Evolutionary conservation across 1,140 invertebrate species (phyloP).

Genomic region (Pantala flavescens): DNA sequence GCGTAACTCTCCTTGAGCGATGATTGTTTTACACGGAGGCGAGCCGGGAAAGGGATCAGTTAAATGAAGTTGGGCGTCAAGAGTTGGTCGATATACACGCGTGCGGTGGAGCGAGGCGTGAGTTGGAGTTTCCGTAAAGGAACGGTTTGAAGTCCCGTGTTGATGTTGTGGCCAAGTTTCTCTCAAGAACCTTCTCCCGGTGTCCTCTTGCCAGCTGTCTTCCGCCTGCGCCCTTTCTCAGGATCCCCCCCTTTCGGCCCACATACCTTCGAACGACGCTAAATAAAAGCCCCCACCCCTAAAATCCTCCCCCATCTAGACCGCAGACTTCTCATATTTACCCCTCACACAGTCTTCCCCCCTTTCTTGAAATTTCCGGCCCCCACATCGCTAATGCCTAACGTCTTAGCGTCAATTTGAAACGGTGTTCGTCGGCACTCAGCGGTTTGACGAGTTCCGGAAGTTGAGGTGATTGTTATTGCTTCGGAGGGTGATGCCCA

Average conservation of each 20-base stretch:
- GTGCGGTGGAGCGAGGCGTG: not conserved
- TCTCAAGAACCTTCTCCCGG: not conserved
- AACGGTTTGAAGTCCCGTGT: not conserved
- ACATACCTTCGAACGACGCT: not conserved
- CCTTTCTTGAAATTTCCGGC: no score
- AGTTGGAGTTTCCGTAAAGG: not conserved
- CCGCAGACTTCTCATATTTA: not conserved
- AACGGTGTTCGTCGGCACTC: no score
- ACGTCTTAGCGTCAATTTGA: no score
- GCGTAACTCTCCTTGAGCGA: no score
- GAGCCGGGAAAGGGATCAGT: not conserved
- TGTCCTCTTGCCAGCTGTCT: not conserved
- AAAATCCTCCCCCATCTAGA: not conserved
- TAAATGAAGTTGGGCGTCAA: no score
- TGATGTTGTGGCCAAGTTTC: constrained; percentile 3
- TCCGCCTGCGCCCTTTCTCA: not conserved
- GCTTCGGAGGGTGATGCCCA: no score
- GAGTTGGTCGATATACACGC: no score
- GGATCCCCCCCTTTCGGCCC: not conserved
- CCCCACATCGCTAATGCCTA: no score
- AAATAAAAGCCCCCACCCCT: not conserved
- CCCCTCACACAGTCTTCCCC: no score
- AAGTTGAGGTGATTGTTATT: no score
- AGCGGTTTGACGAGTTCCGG: no score
- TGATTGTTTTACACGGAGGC: not conserved